These are phyloP conservation scores for Zosterops lateralis DNA, from an alignment of 2,113 vertebrate genomes.

Conservation along the genomic window DNA sequence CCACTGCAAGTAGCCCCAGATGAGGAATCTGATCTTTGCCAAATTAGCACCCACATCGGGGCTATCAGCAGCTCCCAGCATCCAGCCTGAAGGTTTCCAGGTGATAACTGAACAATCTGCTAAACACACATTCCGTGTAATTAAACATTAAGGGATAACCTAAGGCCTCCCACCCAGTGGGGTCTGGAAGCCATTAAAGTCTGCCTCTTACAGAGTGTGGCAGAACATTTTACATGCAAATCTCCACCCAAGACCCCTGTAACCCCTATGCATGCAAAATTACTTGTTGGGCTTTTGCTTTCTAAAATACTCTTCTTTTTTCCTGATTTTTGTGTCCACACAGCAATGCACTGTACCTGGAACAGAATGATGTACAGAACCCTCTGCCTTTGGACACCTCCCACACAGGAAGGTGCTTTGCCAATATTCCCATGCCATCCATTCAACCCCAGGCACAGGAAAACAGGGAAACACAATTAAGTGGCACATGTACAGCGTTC, in stretches of 20 bases:
- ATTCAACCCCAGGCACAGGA: not conserved
- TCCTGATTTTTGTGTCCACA: not conserved
- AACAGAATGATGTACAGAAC: accelerated
- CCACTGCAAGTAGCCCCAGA: not conserved
- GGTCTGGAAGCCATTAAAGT: not conserved
- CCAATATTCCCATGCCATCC: not conserved
- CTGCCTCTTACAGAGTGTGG: not conserved
- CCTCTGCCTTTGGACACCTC: not conserved
- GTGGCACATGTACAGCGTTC: not conserved
- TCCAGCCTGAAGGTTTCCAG: not conserved
- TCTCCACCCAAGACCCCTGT: not conserved
- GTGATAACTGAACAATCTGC: not conserved
- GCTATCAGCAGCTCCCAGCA: constrained; percentile 16
- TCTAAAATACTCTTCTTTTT: not conserved
- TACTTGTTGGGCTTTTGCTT: not conserved
- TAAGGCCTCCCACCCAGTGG: not conserved
- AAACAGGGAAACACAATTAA: not conserved
- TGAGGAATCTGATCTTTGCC: not conserved
- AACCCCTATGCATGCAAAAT: not conserved
- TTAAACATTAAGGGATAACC: not conserved
- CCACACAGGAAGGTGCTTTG: not conserved
- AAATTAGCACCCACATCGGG: not conserved
- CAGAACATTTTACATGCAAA: not conserved
- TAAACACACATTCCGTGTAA: not conserved
- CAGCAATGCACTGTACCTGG: not conserved